A percentile compares a stretch with the other conserved stretches of the same genome.
These are phyloP conservation scores for Podotricha telesiphe DNA, from an alignment of 2,888 invertebrate species.

Conservation along the genomic window DNA sequence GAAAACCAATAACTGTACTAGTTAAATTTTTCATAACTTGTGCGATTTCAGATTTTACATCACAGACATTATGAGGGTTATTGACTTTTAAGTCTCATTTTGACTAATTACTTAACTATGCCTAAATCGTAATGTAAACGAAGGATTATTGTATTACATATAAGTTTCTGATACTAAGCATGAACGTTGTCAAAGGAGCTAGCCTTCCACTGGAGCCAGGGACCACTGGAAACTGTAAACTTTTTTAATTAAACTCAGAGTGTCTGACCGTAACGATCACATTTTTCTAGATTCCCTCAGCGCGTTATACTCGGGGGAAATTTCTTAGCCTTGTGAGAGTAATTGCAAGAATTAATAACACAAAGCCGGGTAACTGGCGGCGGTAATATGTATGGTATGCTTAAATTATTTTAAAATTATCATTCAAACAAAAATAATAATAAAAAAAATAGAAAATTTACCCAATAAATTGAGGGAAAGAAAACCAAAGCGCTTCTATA, in stretches of 20 bases:
- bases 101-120: neutral
- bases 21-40: neutral
- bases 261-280: slow-evolving; percentile 69
- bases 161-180: slow-evolving; percentile 16
- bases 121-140: neutral
- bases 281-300: slow-evolving; percentile 75
- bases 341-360: slow-evolving; percentile 76
- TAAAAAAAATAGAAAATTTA: slow-evolving; percentile 18
- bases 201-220: slow-evolving; percentile 35
- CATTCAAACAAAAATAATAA: slow-evolving; percentile 24
- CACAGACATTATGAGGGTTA: neutral
- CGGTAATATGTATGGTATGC: slow-evolving; percentile 37
- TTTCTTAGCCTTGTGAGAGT: slow-evolving; percentile 69
- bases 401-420: slow-evolving; percentile 27
- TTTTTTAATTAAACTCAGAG: slow-evolving; percentile 77
- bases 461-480: slow-evolving; percentile 44
- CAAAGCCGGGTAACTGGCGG: slow-evolving; percentile 60
- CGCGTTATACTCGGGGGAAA: slow-evolving; percentile 67
- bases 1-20: neutral
- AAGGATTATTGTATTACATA: slow-evolving; percentile 26
- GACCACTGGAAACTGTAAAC: slow-evolving; percentile 62
- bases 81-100: neutral
- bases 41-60: neutral
- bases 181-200: slow-evolving; percentile 39
- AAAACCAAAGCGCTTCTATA: slow-evolving; percentile 49